These are phyloP conservation scores for Etheostoma cragini DNA, from an alignment of 2,113 vertebrate genomes.

Conservation along the genomic window DNA sequence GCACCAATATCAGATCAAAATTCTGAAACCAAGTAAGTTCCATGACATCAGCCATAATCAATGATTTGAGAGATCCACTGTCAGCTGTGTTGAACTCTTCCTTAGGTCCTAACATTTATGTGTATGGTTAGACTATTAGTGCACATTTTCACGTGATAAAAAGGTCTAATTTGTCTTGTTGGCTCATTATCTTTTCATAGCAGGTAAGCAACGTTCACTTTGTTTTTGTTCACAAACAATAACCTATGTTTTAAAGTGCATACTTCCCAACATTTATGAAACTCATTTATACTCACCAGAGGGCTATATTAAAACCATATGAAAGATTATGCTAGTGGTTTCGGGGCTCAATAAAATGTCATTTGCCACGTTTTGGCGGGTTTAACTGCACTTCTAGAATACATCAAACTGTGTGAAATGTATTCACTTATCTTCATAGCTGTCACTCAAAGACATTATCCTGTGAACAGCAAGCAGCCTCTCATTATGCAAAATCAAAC, in stretches of 20 bases:
- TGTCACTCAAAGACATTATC: conserved; percentile 75
- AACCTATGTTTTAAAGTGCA: conserved; percentile 17
- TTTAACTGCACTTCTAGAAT: conserved; percentile 33
- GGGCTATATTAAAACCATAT: conserved; percentile 25
- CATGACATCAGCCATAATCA: neutral
- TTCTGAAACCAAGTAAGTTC: neutral
- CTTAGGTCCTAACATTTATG: neutral
- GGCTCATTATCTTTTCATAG: conserved; percentile 7
- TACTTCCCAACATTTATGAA: neutral
- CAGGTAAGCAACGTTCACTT: conserved; percentile 2
- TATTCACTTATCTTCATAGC: conserved; percentile 62
- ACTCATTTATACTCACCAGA: conserved; percentile 7
- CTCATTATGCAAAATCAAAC: conserved; percentile 82
- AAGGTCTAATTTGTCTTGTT: neutral
- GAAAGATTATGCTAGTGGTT: conserved; percentile 4
- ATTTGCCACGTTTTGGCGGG: conserved; percentile 10
- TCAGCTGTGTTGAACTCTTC: neutral
- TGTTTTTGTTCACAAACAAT: neutral
- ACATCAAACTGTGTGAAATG: conserved; percentile 51
- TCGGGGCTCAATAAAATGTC: neutral
- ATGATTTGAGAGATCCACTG: neutral
- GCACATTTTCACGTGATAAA: neutral
- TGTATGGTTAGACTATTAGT: neutral
- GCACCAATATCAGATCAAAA: neutral
- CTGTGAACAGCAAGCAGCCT: conserved; percentile 71